phyloP scores from a whole-genome alignment of 2,888 invertebrate species.

The Drosophila neotestacea region DNA sequence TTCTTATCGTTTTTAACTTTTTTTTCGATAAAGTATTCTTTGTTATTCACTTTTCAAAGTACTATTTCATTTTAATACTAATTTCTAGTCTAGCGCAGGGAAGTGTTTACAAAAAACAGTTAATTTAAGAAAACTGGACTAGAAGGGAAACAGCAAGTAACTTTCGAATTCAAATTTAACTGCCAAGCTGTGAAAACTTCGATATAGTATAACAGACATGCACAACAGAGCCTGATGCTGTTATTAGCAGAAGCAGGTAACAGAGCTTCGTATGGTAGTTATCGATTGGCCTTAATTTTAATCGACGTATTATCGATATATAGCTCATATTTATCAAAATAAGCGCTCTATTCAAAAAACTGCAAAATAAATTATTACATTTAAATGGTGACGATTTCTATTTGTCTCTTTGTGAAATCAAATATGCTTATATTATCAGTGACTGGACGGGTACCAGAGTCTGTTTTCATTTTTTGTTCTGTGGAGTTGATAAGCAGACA shows the following conservation, averaged over 20 bases:
- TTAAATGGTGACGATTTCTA: neutral
- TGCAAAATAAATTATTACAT: neutral
- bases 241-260: too few species aligned
- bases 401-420: conserved; percentile 7
- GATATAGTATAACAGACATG: too few species aligned
- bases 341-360: too few species aligned
- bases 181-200: neutral
- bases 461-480: conserved; percentile 13
- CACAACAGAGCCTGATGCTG: too few species aligned
- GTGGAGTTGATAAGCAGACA: conserved; percentile 33
- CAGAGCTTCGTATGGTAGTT: too few species aligned
- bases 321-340: too few species aligned
- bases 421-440: conserved; percentile 1
- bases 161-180: neutral
- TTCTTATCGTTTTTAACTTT: too few species aligned
- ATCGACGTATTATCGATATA: too few species aligned
- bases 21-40: neutral
- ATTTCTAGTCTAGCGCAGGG: neutral
- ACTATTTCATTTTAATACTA: neutral
- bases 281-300: too few species aligned
- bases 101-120: neutral
- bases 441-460: neutral
- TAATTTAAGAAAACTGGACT: neutral
- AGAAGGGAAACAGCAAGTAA: too few species aligned
- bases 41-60: neutral